phyloP scores from a whole-genome alignment of 2,888 invertebrate species.

The Platypus cylindrus region DNA sequence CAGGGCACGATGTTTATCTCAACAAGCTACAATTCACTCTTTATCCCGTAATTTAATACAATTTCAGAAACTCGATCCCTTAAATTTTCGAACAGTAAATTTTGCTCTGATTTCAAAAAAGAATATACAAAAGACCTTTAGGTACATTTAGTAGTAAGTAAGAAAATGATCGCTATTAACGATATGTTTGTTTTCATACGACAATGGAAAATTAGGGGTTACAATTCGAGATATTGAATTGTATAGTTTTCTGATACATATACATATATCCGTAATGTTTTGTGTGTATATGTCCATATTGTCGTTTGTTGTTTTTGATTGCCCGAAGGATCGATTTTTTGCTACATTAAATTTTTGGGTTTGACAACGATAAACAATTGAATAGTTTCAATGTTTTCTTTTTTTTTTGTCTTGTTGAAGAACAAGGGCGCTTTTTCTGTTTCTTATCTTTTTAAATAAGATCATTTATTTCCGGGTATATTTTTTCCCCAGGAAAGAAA shows the following conservation, averaged over 20 bases:
- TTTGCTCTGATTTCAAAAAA: no score
- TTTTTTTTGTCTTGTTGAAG: conserved; percentile 4
- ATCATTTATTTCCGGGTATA: no score
- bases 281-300: no score
- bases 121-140: conserved; percentile 8
- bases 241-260: no score
- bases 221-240: no score
- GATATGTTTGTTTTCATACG: conserved; percentile 13
- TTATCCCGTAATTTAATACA: conserved; percentile 13
- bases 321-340: conserved; percentile 9
- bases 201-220: conserved; percentile 14
- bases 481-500: no score
- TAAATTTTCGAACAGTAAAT: neutral
- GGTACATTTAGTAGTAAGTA: no score
- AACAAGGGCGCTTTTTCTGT: conserved; percentile 1
- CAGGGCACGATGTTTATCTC: no score
- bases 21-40: no score
- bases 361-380: conserved; percentile 5
- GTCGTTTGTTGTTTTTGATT: no score
- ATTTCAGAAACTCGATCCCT: conserved; percentile 11
- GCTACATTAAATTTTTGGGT: conserved; percentile 8
- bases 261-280: no score
- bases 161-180: conserved; percentile 9
- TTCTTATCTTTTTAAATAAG: no score
- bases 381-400: conserved; percentile 2